Evolutionary conservation across 2,888 invertebrate species (phyloP), one percentile per base, ranked within the genome.

Genomic region (Oxytorus armatus): DNA sequence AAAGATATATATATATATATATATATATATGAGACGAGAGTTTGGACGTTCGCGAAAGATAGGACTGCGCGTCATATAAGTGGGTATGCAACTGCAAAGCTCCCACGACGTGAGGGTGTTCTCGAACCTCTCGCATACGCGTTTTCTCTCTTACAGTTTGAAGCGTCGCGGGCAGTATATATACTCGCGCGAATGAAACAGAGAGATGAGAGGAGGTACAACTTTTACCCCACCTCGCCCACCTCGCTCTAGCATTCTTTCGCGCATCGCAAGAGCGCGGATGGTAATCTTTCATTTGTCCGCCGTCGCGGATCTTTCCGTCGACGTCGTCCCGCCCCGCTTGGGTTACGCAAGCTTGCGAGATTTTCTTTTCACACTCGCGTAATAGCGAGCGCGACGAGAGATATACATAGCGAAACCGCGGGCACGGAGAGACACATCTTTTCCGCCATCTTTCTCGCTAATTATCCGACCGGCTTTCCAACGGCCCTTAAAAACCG

Each of bases 391-490:
- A 18, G 11, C 21, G 36, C 5, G 47, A 4, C n/a, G 18, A 29
- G 23, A 51, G 18, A 36, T 18, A 36, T n/a, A n/a, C n/a, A n/a
- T 57, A 36, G 51, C 16, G 29, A 7, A 42, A 14, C 16, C 29
- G n/a, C 42, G 16, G 55, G 16, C n/a, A 51, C 23, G 29, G 42
- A 79, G 81, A 77, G 79, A 84, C 86, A 83, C 86, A 83, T 86
- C 86, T 85, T 85, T 82, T 84, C 85, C 87, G 81, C 83, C 86
- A 86, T 86, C 85, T 85, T 86, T 84, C 86, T 84, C 82, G 85
- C 88, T 89, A 89, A 89, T 89, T 89, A 89, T 85, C 86, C 85
- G 83, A 85, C 81, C 85, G 84, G 83, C 84, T 87, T 88, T 85
- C 84, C 85, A 82, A 76, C 83, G 74, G 59, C 83, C 44, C 82